phyloP scores from a whole-genome alignment of 2,888 invertebrate genomes.

The Macrosoma leucophasiata region DNA sequence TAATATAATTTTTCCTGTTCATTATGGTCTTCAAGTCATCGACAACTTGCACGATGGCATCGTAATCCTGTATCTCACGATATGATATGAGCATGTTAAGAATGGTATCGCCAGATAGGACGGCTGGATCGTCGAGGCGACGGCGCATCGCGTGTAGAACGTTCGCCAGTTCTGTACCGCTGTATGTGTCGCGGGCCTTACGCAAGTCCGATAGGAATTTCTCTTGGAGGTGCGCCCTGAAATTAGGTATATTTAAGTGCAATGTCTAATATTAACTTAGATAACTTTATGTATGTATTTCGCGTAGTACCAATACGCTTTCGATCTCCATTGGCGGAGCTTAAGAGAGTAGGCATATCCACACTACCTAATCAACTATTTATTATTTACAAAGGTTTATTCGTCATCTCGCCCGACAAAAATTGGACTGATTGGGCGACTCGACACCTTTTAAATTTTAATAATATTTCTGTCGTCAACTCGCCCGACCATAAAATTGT shows the following conservation, averaged over 20 bases:
- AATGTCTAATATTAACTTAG: too few relatives aligned
- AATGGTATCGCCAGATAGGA: constrained; percentile 96
- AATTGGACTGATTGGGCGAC: too few relatives aligned
- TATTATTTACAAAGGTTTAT: too few relatives aligned
- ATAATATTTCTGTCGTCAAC: too few relatives aligned
- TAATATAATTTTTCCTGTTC: constrained; percentile 89
- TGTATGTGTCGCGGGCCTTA: constrained; percentile 91
- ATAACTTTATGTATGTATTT: too few relatives aligned
- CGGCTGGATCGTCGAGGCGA: constrained; percentile 96
- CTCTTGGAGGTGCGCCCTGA: constrained; percentile 96
- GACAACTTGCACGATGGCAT: constrained; percentile 97
- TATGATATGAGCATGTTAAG: constrained; percentile 95
- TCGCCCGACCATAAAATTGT: too few relatives aligned
- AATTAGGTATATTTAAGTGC: constrained; percentile 6
- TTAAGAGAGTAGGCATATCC: too few relatives aligned
- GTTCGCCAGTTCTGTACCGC: constrained; percentile 86
- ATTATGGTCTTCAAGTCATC: constrained; percentile 94
- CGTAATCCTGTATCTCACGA: constrained; percentile 95
- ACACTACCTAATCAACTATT: too few relatives aligned
- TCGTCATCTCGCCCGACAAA: too few relatives aligned
- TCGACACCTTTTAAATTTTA: too few relatives aligned
- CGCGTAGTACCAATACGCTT: too few relatives aligned
- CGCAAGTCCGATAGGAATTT: constrained; percentile 96
- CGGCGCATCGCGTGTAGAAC: constrained; percentile 92
- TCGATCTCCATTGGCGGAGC: too few relatives aligned